phyloP scores from a whole-genome alignment of 1,140 invertebrate genomes.

The Ceratosolen fusciceps region DNA sequence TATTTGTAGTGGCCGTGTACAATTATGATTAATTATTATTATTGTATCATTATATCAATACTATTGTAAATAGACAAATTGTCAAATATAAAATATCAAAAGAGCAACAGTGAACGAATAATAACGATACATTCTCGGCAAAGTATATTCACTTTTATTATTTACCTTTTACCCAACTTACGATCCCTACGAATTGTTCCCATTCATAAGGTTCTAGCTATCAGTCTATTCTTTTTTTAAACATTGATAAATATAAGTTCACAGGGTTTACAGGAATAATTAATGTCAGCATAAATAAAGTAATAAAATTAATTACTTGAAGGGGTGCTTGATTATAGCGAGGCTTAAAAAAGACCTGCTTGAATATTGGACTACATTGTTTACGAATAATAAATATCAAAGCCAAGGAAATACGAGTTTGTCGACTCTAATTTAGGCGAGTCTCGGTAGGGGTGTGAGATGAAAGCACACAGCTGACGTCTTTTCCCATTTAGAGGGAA shows the following conservation, averaged over 20 bases:
- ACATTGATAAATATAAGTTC: background rate
- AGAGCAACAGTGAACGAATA: slow-evolving; percentile 66
- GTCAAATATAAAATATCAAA: slow-evolving; percentile 68
- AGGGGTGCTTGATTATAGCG: background rate
- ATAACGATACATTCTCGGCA: slow-evolving; percentile 68
- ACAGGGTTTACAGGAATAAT: background rate
- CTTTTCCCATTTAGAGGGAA: background rate
- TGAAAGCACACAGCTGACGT: slow-evolving; percentile 26
- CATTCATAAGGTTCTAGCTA: background rate
- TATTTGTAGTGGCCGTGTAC: slow-evolving; percentile 69
- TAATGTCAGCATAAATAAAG: background rate
- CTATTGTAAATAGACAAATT: slow-evolving; percentile 70
- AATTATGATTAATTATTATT: slow-evolving; percentile 66
- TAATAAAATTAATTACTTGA: background rate
- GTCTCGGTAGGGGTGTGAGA: background rate
- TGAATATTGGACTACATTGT: slow-evolving; percentile 27
- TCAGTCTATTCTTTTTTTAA: background rate
- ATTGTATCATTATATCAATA: slow-evolving; percentile 63
- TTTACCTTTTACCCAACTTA: slow-evolving; percentile 16
- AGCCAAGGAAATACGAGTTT: slow-evolving; percentile 33
- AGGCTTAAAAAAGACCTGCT: background rate
- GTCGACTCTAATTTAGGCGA: slow-evolving; percentile 37
- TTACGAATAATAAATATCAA: slow-evolving; percentile 46
- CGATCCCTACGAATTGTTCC: background rate
- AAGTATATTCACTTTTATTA: slow-evolving; percentile 33